Conservation (phyloP, 1,140 invertebrate species). For the Zaprionus tsacasi region DNA sequence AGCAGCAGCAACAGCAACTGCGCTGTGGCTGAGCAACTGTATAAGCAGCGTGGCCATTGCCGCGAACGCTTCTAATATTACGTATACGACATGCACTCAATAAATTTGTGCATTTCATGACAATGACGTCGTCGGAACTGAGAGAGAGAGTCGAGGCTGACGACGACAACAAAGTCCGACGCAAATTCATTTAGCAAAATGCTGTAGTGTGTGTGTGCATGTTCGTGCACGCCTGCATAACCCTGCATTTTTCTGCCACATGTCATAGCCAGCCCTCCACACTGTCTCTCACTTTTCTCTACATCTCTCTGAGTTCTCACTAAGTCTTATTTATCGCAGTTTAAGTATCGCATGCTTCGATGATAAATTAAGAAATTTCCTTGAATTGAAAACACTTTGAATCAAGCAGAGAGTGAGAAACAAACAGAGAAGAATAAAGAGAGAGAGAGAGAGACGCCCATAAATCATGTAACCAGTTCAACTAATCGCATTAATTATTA, state of each 20-base stretch:
- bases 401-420: not conserved
- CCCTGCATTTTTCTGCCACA: constrained; percentile 45
- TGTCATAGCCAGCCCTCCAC: constrained; percentile 31
- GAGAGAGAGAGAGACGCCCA: not conserved
- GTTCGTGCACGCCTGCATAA: constrained; percentile 36
- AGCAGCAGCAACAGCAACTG: not conserved
- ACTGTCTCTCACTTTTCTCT: not conserved
- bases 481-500: not conserved
- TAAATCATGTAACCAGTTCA: not conserved
- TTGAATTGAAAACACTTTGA: not conserved
- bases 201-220: constrained; percentile 7
- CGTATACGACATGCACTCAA: constrained; percentile 68
- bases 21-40: constrained; percentile 16
- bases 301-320: not conserved
- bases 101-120: constrained; percentile 72
- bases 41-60: constrained; percentile 20
- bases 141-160: constrained; percentile 6
- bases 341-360: not conserved
- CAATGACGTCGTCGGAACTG: constrained; percentile 44
- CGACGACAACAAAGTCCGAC: constrained; percentile 28
- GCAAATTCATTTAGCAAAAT: constrained; percentile 45
- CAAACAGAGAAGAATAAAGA: too few relatives aligned
- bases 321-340: constrained; percentile 2
- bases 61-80: constrained; percentile 50
- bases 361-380: not conserved